Evolutionary conservation across 2,797 vertebrate genomes (phyloP).

Genomic region (Sitta carolinensis): DNA sequence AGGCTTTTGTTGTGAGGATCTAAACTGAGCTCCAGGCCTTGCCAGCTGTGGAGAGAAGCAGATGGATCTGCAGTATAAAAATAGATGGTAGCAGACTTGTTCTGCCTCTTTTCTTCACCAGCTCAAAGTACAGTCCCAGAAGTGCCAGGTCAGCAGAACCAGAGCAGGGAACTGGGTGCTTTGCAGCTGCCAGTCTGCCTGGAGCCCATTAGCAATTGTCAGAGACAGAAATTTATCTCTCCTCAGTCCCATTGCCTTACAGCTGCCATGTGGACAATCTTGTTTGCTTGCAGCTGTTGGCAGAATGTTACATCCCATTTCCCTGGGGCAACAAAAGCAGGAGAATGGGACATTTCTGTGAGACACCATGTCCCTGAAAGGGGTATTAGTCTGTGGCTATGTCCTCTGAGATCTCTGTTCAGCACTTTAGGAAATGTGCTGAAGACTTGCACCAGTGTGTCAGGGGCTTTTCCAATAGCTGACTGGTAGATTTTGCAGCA

Average conservation of each 20-base stretch:
- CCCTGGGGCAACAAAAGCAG: background rate
- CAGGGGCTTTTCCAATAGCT: background rate
- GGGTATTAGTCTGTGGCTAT: background rate
- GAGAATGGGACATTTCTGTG: background rate
- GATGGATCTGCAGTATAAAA: slow-evolving; percentile 55
- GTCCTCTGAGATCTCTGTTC: background rate
- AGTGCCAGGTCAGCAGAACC: slow-evolving; percentile 42
- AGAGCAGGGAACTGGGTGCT: slow-evolving; percentile 24
- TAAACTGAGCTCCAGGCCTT: slow-evolving; percentile 40
- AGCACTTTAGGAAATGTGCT: background rate
- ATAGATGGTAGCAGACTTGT: slow-evolving; percentile 47
- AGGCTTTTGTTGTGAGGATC: slow-evolving; percentile 59
- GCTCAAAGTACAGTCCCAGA: slow-evolving; percentile 36
- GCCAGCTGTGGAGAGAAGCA: slow-evolving; percentile 62
- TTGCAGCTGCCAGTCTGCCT: slow-evolving; percentile 61
- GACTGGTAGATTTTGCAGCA: background rate
- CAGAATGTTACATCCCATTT: background rate
- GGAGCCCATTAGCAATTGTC: slow-evolving; percentile 48
- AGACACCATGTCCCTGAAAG: background rate
- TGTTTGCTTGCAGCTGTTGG: slow-evolving; percentile 47
- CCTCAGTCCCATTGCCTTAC: background rate
- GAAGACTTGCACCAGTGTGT: background rate
- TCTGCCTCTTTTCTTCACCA: slow-evolving; percentile 35
- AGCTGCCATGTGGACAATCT: slow-evolving; percentile 48
- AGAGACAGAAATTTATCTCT: slow-evolving; percentile 40